Evolutionary conservation across 2,113 vertebrate genomes (phyloP).

Genomic region (Grammomys surdaster): DNA sequence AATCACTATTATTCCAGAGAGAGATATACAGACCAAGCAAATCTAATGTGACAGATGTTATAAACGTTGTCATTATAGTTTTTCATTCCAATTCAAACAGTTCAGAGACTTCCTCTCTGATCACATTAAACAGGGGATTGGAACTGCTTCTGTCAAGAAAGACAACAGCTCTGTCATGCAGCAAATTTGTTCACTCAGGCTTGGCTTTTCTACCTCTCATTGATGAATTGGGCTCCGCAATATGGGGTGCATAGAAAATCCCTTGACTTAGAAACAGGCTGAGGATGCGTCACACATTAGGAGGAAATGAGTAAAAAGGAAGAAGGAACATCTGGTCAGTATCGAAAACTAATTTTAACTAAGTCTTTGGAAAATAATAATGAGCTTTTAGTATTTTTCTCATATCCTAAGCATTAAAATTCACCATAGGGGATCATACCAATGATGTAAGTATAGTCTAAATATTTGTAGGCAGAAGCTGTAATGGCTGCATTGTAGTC

Average conservation of each 20-base stretch:
- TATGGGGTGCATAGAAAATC: constrained; percentile 70
- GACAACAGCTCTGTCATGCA: constrained; percentile 57
- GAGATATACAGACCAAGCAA: constrained; percentile 78
- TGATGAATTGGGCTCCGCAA: constrained; percentile 25
- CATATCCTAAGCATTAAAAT: constrained; percentile 38
- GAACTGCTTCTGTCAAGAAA: constrained; percentile 43
- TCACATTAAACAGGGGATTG: constrained; percentile 48
- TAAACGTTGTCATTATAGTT: constrained; percentile 81
- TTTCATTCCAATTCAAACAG: constrained; percentile 83
- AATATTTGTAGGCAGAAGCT: neutral
- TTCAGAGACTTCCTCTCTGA: constrained; percentile 77
- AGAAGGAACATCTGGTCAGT: neutral
- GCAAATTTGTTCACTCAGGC: constrained; percentile 52
- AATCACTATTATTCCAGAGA: constrained; percentile 78
- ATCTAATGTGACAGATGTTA: constrained; percentile 83
- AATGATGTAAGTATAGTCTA: neutral
- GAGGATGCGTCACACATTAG: constrained; percentile 12
- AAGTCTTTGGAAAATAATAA: constrained; percentile 7
- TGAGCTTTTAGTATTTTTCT: constrained; percentile 23
- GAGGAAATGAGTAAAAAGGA: neutral
- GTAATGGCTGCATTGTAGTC: neutral
- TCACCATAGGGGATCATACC: neutral
- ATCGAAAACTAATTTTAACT: constrained; percentile 47
- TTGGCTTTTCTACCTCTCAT: neutral
- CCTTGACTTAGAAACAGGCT: neutral